These are phyloP conservation scores for Gortyna flavago DNA, from an alignment of 2,888 invertebrate genomes.

Conservation along the genomic window DNA sequence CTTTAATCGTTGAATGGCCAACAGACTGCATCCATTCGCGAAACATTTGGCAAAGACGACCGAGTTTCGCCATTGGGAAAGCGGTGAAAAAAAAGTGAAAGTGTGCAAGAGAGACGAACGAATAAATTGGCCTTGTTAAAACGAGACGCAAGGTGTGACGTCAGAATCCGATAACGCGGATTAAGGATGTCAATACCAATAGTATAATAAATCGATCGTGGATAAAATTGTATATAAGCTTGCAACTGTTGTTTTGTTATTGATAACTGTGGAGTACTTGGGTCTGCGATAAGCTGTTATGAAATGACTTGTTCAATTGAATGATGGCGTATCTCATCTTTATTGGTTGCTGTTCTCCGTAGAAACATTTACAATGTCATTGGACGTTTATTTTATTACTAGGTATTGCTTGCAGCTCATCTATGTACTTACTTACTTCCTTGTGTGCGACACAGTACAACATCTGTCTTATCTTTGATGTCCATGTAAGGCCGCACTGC, in stretches of 20 bases:
- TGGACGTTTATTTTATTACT: slow-evolving; percentile 24
- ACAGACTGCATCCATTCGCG: slow-evolving; percentile 69
- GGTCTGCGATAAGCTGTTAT: slow-evolving; percentile 46
- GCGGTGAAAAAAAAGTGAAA: slow-evolving; percentile 87
- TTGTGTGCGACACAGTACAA: slow-evolving; percentile 9
- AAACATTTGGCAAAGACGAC: slow-evolving; percentile 84
- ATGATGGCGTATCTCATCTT: slow-evolving; percentile 37
- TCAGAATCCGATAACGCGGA: slow-evolving; percentile 69
- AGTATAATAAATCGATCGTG: slow-evolving; percentile 45
- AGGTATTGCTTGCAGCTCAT: background rate
- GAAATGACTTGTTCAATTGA: slow-evolving; percentile 45
- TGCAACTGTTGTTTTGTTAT: slow-evolving; percentile 33
- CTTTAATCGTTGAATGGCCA: slow-evolving; percentile 64
- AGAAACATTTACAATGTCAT: slow-evolving; percentile 30
- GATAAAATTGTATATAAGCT: slow-evolving; percentile 35
- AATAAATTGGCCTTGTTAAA: slow-evolving; percentile 64
- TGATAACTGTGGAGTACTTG: slow-evolving; percentile 26
- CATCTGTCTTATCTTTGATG: background rate
- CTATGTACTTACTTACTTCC: slow-evolving; percentile 2
- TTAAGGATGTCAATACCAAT: slow-evolving; percentile 63
- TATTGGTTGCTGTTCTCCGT: slow-evolving; percentile 18
- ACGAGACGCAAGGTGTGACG: slow-evolving; percentile 71
- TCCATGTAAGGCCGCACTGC: background rate
- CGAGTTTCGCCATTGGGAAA: slow-evolving; percentile 87
- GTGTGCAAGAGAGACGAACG: slow-evolving; percentile 77